A percentile compares a stretch with the other conserved stretches of the same genome.
Evolutionary conservation across 2,113 vertebrate species (phyloP).

Genomic region (Nyctibius bracteatus): DNA sequence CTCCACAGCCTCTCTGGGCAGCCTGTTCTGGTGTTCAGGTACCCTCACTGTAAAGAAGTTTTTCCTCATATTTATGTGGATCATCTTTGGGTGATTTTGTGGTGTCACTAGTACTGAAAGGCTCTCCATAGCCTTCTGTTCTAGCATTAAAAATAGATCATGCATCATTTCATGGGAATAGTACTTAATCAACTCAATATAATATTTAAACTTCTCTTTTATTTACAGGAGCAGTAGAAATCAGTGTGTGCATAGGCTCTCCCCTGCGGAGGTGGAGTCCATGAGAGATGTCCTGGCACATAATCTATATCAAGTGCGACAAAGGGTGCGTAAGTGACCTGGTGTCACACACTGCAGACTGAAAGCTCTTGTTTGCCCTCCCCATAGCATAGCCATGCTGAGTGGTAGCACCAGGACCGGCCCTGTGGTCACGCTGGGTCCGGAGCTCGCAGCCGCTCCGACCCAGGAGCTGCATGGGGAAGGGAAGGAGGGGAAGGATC

Average conservation of each 20-base stretch:
- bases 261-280: slow-evolving; percentile 78
- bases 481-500: neutral
- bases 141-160: neutral
- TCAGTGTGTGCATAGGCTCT: slow-evolving; percentile 62
- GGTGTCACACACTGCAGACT: neutral
- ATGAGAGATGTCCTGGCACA: slow-evolving; percentile 87
- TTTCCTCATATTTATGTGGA: no score
- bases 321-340: slow-evolving; percentile 74
- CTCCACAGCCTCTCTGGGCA: no score
- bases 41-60: no score
- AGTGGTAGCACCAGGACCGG: neutral
- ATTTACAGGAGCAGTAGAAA: slow-evolving; percentile 64
- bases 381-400: accelerated
- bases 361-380: neutral
- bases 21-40: no score
- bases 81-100: neutral
- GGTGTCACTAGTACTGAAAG: neutral
- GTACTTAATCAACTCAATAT: neutral
- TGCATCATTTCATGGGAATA: neutral
- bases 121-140: neutral
- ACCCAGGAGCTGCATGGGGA: neutral
- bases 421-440: neutral
- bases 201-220: neutral
- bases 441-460: accelerated
- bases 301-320: slow-evolving; percentile 91